Evolutionary conservation across 2,888 invertebrate species (phyloP).

Genomic region (Cheilosia urbana): DNA sequence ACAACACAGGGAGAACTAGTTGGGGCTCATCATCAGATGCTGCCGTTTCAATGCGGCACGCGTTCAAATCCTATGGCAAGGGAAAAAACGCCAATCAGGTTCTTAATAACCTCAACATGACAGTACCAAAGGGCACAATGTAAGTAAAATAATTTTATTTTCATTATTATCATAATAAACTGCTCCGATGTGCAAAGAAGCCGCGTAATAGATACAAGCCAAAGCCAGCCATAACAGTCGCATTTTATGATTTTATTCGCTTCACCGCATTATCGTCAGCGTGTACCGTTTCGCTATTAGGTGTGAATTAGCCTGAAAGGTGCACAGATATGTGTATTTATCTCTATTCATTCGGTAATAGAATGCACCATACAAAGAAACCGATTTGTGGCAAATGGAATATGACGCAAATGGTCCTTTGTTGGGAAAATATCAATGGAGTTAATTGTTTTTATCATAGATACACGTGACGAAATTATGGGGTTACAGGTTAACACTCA

Average conservation of each 20-base stretch:
- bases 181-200: conserved; percentile 22
- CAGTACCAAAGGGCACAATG: conserved; percentile 97
- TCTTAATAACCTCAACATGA: conserved; percentile 95
- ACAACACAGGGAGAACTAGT: conserved; percentile 77
- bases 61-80: conserved; percentile 95
- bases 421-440: background rate
- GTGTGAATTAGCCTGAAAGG: conserved; percentile 33
- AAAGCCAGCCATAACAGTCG: conserved; percentile 16
- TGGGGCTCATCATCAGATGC: conserved; percentile 85
- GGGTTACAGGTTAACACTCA: conserved; percentile 10
- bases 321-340: conserved; percentile 18
- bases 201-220: background rate
- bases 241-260: conserved; percentile 4
- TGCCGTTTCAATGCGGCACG: conserved; percentile 94
- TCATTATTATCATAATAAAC: background rate
- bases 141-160: conserved; percentile 85
- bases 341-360: conserved; percentile 12
- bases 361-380: background rate
- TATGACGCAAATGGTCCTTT: conserved; percentile 21
- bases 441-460: background rate
- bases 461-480: conserved; percentile 2
- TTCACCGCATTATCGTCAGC: conserved; percentile 8
- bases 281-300: conserved; percentile 15
- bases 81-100: conserved; percentile 94
- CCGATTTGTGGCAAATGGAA: background rate